Base-by-base conservation (phyloP, 2,113 vertebrate genomes). In the Morone saxatilis region DNA sequence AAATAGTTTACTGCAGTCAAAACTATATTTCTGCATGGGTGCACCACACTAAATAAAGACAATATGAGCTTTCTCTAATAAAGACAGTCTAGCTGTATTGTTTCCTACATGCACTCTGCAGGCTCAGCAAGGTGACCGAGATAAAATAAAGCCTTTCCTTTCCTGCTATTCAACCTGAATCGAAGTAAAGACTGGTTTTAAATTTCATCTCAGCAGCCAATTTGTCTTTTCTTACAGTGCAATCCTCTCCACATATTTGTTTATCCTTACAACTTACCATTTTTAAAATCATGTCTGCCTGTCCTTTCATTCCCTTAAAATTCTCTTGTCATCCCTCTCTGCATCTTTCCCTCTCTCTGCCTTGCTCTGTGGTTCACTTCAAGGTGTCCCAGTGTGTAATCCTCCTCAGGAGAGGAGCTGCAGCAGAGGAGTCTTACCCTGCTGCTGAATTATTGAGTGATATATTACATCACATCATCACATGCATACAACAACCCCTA, bases 381-480 rank as follows among this genome's bases (percentile, higher is more conserved):
- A 88, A 90, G 91, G 85, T 92, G 85, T 90, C 86, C 88, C 48
- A 70, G 68, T 67, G 79, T 78, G 81, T 86, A 88, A 91, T 89
- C 89, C 76, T 78, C 83, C 51, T 72, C 87, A 80, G 86, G 63
- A 83, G 74, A 69, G 72, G 66, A 91, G 78, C 83, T 87, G 80
- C 82, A 45, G 88, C 66, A 81, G 81, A 85, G 56, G 79, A 89
- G 81, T 71, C 80, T 48, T 67, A 83, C 81, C 77, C 87, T 76
- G 71, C 89, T 80, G 76, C 88, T 94, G 87, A 94, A 94, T 94
- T 93, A 94, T 94, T 93, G 86, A 94, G 93, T 48, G 47, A 71
- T 71, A 87, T 76, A 78, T 94, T 93, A 86, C 92, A 91, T 91
- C 86, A 90, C 66, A 40, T 80, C 92, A 91, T 91, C 86, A 90